Evolutionary conservation across 2,888 invertebrate species (phyloP).

Genomic region (Caenorhabditis macrosperma): DNA sequence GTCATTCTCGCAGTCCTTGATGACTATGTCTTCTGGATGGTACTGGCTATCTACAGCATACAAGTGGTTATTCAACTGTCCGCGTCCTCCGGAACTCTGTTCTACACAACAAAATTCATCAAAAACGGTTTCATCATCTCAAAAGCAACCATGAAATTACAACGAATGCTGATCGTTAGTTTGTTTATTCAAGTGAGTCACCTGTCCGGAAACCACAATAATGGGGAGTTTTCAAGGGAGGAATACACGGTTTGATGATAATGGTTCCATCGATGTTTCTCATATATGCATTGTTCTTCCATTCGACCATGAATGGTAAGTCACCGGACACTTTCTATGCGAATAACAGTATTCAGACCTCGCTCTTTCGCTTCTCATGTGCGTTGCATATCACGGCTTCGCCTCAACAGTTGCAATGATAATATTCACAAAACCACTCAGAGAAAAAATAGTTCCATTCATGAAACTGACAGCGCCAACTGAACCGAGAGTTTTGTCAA

Average conservation of each 20-base stretch:
- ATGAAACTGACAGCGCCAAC: neutral
- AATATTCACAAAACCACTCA: neutral
- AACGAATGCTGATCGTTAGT: constrained; percentile 21
- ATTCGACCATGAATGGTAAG: neutral
- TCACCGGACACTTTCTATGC: neutral
- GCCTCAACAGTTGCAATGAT: neutral
- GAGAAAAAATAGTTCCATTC: neutral
- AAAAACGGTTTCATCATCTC: constrained; percentile 5
- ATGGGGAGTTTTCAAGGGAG: neutral
- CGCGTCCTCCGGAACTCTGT: constrained; percentile 2
- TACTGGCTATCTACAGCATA: neutral
- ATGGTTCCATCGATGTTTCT: neutral
- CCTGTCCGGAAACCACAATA: neutral
- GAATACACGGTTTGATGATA: neutral
- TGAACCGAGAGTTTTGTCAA: neutral
- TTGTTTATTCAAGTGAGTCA: constrained; percentile 15
- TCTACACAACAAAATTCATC: neutral
- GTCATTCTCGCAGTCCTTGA: neutral
- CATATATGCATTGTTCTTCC: neutral
- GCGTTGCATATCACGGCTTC: neutral
- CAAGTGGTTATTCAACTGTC: neutral
- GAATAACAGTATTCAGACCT: neutral
- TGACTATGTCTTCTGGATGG: neutral
- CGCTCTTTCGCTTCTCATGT: neutral
- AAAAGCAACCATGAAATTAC: neutral